phyloP scores from a whole-genome alignment of 92 coral and sea anemone genomes.

The Epizoanthus ramosus region DNA sequence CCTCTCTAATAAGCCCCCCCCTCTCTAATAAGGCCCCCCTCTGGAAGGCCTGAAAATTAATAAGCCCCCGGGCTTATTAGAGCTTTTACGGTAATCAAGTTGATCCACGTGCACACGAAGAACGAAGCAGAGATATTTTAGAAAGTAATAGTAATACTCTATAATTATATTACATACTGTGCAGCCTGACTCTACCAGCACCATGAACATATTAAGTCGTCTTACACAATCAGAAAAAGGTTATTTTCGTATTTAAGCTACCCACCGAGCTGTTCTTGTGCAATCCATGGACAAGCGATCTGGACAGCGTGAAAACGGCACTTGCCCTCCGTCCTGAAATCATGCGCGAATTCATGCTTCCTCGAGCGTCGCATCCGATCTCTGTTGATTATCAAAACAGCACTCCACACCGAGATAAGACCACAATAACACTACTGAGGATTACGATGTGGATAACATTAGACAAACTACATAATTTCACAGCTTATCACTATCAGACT shows the following conservation, averaged over 20 bases:
- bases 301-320: neutral
- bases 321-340: neutral
- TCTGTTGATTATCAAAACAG: neutral
- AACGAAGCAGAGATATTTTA: no score
- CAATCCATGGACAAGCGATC: neutral
- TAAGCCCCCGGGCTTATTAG: no score
- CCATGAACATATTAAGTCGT: no score
- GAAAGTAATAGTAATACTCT: no score
- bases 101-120: no score
- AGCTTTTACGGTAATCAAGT: no score
- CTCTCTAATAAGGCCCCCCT: no score
- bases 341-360: conserved; percentile 19
- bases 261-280: conserved; percentile 1
- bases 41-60: no score
- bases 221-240: neutral
- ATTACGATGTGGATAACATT: neutral
- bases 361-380: neutral
- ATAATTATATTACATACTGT: no score
- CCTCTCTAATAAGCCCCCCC: no score
- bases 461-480: neutral
- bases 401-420: neutral
- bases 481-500: neutral
- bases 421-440: neutral
- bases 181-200: no score
- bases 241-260: neutral